Base-by-base conservation (phyloP, 2,888 invertebrate species). In the Oscheius onirici region DNA sequence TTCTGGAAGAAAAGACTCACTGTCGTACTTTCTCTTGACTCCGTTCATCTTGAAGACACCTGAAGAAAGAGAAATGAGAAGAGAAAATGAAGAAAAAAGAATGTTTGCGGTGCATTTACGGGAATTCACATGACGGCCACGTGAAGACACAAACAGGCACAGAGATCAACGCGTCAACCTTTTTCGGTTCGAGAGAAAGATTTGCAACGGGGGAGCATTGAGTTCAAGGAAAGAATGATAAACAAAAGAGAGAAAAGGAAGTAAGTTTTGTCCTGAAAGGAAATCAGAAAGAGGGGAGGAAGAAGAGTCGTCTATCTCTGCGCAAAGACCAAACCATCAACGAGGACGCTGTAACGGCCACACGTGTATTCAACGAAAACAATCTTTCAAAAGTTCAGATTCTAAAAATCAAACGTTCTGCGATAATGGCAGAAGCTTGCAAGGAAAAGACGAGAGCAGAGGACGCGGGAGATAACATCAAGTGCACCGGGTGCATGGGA, bases 11-110 rank as follows among this genome's bases (percentile, higher is more conserved):
- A 44, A 22, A 57, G 61, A 74, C 79, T 68, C 61, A 79, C 79
- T 76, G 3, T 76, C 76, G 54, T 63, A 75, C 58, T 75, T 75
- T 26, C 75, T 63, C 41, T 75, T 75, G 26, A 75, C 43, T 52
- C 74, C 74, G 26, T 68, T 55, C 49, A 63, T 63, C 49, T 6
- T 55, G 54, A 13, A 11, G 5, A 22, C 17, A 55, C 55, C 26
- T 55, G 28, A 13, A 46, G 11, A 46, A 13, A 46, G 13, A 10
- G 46, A 46, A 26, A 55, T 26, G n/a, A 28, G 26, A 55, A 28
- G 26, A 55, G 15, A 26, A 28, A 26, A 46, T 5, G 55, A 52
- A 52, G 28, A 26, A n/a, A 10, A 24, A 26, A 15, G 26, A 28
- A 26, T 55, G 55, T 55, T 24, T 55, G 26, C 28, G 55, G 55